Percentiles rank a stretch among this genome's conserved stretches.
Conservation (phyloP, 1,140 invertebrate species). For the Hypsibius dujardini region DNA sequence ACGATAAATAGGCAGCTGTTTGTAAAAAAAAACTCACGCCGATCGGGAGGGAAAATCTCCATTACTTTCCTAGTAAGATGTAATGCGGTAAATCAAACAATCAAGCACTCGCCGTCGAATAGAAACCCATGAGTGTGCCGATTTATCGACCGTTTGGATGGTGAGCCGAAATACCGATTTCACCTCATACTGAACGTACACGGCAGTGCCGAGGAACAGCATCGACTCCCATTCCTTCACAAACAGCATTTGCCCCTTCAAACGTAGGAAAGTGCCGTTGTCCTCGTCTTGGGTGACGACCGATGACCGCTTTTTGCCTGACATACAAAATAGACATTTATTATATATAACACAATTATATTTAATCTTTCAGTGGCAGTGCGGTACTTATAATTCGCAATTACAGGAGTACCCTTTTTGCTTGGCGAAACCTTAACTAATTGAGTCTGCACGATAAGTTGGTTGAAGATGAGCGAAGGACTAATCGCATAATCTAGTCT, state of each 20-base stretch:
- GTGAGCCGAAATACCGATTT: no score
- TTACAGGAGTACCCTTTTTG: neutral
- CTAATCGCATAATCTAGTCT: no score
- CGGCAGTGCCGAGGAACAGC: slow-evolving; percentile 82
- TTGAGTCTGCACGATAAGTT: no score
- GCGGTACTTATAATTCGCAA: neutral
- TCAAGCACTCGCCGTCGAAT: no score
- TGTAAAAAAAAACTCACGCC: no score
- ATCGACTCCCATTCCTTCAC: slow-evolving; percentile 95
- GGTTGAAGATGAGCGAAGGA: no score
- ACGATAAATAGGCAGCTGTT: no score
- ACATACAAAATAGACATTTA: neutral
- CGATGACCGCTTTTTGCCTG: neutral
- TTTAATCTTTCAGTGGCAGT: neutral
- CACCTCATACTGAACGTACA: slow-evolving; percentile 34
- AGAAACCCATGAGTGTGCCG: no score
- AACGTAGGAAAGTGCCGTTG: slow-evolving; percentile 50
- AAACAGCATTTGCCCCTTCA: slow-evolving; percentile 92
- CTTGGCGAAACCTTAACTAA: neutral
- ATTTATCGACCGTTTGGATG: no score
- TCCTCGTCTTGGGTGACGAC: slow-evolving; percentile 33
- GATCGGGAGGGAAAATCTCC: no score
- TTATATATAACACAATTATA: neutral
- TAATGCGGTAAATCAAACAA: no score
- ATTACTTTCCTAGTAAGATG: no score